Percentiles rank a stretch among this genome's conserved stretches.
Evolutionary conservation across 2,888 invertebrate genomes (phyloP).

Genomic region (Athalia rosae): DNA sequence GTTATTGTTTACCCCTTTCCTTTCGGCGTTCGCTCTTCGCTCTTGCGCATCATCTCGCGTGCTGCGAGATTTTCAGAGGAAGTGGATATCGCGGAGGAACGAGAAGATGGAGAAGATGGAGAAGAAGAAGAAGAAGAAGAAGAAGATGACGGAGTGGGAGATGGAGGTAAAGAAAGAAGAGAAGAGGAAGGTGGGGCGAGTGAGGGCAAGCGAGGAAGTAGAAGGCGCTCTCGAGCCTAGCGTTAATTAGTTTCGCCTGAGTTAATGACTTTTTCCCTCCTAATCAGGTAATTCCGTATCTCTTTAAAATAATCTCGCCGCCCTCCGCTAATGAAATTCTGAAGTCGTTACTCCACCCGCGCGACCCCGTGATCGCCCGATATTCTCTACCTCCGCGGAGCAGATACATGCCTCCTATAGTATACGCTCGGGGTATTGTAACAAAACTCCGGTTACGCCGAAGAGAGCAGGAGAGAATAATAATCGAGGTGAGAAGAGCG

Average conservation of each 20-base stretch:
- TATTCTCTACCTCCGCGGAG: not conserved
- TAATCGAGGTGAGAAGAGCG: not conserved
- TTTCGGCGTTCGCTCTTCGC: constrained; percentile 51
- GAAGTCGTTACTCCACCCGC: constrained; percentile 73
- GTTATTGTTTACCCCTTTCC: constrained; percentile 67
- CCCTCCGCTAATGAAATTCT: constrained; percentile 74
- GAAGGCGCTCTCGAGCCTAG: constrained; percentile 59
- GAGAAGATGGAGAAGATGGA: constrained; percentile 18
- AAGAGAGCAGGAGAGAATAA: constrained; percentile 11
- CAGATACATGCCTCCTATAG: not conserved
- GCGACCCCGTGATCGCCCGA: constrained; percentile 54
- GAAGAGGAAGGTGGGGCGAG: constrained; percentile 9
- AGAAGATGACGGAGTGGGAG: constrained; percentile 49
- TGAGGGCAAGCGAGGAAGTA: not conserved
- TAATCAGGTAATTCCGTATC: constrained; percentile 75
- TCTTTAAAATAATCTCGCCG: constrained; percentile 74
- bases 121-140: constrained; percentile 46
- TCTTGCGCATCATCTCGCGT: constrained; percentile 24
- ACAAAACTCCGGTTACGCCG: not conserved
- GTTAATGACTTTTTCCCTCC: constrained; percentile 74
- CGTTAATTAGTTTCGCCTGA: constrained; percentile 74
- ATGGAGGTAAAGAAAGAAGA: not conserved
- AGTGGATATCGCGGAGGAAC: not conserved
- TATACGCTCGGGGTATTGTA: not conserved
- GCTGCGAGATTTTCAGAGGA: not conserved